Percentiles rank a stretch among this genome's conserved stretches.
These are phyloP conservation scores for Stichodactyla helianthus DNA, from an alignment of 64 coral and sea anemone genomes.

Conservation along the genomic window DNA sequence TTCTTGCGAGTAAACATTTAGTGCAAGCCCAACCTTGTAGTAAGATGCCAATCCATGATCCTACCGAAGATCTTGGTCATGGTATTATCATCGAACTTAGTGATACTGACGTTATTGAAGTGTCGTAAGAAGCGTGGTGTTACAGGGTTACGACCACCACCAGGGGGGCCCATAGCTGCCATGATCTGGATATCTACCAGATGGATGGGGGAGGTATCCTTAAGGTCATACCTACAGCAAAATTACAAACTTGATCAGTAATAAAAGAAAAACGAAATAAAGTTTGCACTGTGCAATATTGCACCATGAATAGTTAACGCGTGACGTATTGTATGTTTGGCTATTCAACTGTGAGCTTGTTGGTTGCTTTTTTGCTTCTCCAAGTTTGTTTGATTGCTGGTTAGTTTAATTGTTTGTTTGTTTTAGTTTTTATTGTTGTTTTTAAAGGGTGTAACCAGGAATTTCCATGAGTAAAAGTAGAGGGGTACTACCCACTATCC, in stretches of 20 bases:
- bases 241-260: not conserved
- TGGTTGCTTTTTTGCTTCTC: too few relatives aligned
- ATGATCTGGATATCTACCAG: slow-evolving; percentile 97
- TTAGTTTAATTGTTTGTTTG: too few relatives aligned
- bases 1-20: too few relatives aligned
- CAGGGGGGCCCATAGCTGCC: slow-evolving; percentile 92
- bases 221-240: slow-evolving; percentile 81
- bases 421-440: too few relatives aligned
- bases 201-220: slow-evolving; percentile 97
- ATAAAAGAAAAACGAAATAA: not conserved
- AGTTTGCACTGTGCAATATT: too few relatives aligned
- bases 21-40: slow-evolving; percentile 66
- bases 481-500: too few relatives aligned
- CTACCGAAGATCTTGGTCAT: slow-evolving; percentile 98
- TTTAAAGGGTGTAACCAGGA: too few relatives aligned
- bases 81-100: slow-evolving; percentile 89
- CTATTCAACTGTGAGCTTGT: too few relatives aligned
- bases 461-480: too few relatives aligned
- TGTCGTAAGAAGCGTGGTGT: slow-evolving; percentile 95
- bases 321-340: too few relatives aligned
- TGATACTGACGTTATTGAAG: slow-evolving; percentile 97
- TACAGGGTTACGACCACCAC: slow-evolving; percentile 92
- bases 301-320: too few relatives aligned
- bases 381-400: too few relatives aligned
- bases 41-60: slow-evolving; percentile 98